phyloP scores from a whole-genome alignment of 1,140 invertebrate genomes.

The Cydia splendana region DNA sequence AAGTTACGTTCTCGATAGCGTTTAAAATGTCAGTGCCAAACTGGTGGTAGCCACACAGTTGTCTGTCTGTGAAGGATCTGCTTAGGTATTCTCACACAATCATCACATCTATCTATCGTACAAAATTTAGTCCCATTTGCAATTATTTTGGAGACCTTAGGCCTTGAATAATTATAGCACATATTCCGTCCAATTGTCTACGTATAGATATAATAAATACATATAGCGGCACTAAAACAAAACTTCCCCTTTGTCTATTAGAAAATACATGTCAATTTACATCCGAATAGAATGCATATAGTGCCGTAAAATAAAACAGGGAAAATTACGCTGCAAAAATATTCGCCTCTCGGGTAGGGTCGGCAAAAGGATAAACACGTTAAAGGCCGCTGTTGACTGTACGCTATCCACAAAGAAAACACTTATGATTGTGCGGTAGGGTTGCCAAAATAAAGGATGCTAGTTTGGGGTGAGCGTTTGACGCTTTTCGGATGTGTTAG shows the following conservation, averaged over 20 bases:
- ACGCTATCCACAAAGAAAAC: slow-evolving; percentile 75
- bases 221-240: slow-evolving; percentile 3
- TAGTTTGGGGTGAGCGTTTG: background rate
- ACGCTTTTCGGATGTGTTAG: background rate
- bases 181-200: background rate
- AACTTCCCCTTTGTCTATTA: slow-evolving; percentile 21
- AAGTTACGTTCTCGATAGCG: too few relatives aligned
- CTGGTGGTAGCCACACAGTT: too few relatives aligned
- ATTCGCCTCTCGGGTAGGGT: slow-evolving; percentile 51
- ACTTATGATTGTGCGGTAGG: slow-evolving; percentile 64
- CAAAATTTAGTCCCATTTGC: too few relatives aligned
- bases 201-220: too few relatives aligned
- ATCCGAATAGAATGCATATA: slow-evolving; percentile 20
- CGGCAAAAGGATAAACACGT: slow-evolving; percentile 72
- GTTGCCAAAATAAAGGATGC: slow-evolving; percentile 24
- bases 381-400: slow-evolving; percentile 66
- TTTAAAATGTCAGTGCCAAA: too few relatives aligned
- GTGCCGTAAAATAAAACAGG: slow-evolving; percentile 32
- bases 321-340: slow-evolving; percentile 38
- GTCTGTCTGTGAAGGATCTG: too few relatives aligned
- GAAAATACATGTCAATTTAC: slow-evolving; percentile 26
- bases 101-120: too few relatives aligned
- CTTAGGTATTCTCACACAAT: too few relatives aligned
- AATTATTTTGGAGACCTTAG: too few relatives aligned
- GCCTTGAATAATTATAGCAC: background rate